Base-by-base conservation (phyloP, 1,140 invertebrate genomes). In the Branchinecta lynchi region DNA sequence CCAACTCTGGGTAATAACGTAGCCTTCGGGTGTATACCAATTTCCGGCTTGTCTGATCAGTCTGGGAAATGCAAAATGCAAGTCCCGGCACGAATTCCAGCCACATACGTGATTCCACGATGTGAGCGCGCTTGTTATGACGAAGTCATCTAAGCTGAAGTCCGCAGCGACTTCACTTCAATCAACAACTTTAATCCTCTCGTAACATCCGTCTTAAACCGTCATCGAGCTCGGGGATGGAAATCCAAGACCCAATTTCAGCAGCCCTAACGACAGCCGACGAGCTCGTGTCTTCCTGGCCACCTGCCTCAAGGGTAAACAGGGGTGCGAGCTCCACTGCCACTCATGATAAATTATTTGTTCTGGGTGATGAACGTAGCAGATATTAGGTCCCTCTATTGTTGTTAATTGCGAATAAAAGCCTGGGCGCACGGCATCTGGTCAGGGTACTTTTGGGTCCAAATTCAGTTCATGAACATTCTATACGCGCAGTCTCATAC, bases 341-440 rank as follows among this genome's bases (percentile, higher is more conserved):
- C 51, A 60, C 51, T 60, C 17, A 60, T 60, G 51, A 60, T 60
- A 60, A 60, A 60, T 60, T 60, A 60, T 60, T 60, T 60, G 51
- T 60, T 60, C 51, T 15, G 51, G 51, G 51, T 60, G 51, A 60
- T 60, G 51, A 15, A 60, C 17, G 12, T 20, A 60, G 12, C 51
- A 60, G 51, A 60, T 60, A 60, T 60, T 60, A 60, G 51, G 12
- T 60, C 12, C 12, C 12, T 15, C 51, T 60, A 60, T 60, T 12
- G 12, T 60, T 60, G 51, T 60, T 60, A 60, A 60, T 60, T 60
- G 51, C 51, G 17, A 60, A 60, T 60, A 60, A 60, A 60, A 60
- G 51, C 17, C 51, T 20, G 12, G 17, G 51, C 51, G 17, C 17
- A 12, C 17, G 51, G 51, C 51, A 60, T 12, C 17, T 60, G 51